Evolutionary conservation across 2,797 vertebrate species (phyloP).

Genomic region (Phyllotis vaccarum): DNA sequence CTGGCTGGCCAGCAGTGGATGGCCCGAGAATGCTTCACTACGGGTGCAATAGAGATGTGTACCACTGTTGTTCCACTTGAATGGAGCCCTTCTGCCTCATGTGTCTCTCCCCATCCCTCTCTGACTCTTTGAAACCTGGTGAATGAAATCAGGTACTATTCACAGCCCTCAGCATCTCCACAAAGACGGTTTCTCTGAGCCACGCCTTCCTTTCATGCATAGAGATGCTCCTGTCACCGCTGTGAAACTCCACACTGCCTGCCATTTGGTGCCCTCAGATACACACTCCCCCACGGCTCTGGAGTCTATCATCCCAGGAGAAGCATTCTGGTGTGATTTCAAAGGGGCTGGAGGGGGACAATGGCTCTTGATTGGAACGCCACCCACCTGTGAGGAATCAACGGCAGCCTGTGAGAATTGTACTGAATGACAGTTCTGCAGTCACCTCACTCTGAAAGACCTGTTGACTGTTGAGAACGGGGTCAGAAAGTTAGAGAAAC

Average conservation of each 20-base stretch:
- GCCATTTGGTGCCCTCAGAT: background rate
- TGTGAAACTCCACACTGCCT: background rate
- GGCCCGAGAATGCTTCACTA: background rate
- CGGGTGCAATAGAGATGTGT: background rate
- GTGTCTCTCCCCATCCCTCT: background rate
- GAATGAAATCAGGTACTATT: constrained; percentile 79
- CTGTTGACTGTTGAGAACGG: constrained; percentile 17
- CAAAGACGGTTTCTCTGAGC: background rate
- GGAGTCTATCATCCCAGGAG: constrained; percentile 33
- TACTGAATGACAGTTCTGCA: constrained; percentile 14
- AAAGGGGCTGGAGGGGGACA: constrained; percentile 44
- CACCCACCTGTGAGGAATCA: constrained; percentile 43
- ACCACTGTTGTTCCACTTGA: background rate
- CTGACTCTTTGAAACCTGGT: constrained; percentile 34
- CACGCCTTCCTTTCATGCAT: background rate
- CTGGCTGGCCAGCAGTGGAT: background rate
- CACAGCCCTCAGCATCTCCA: background rate
- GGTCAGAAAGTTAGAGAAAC: background rate
- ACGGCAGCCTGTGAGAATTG: constrained; percentile 36
- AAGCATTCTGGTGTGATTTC: constrained; percentile 51
- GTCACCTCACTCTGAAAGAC: constrained; percentile 27
- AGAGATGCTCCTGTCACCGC: background rate
- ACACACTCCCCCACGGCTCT: constrained; percentile 7
- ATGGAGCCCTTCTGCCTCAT: background rate
- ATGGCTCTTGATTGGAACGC: constrained; percentile 74